A percentile compares a stretch with the other conserved stretches of the same genome.
Evolutionary conservation across 2,797 vertebrate genomes (phyloP).

Genomic region (Coccyzus lansbergi): DNA sequence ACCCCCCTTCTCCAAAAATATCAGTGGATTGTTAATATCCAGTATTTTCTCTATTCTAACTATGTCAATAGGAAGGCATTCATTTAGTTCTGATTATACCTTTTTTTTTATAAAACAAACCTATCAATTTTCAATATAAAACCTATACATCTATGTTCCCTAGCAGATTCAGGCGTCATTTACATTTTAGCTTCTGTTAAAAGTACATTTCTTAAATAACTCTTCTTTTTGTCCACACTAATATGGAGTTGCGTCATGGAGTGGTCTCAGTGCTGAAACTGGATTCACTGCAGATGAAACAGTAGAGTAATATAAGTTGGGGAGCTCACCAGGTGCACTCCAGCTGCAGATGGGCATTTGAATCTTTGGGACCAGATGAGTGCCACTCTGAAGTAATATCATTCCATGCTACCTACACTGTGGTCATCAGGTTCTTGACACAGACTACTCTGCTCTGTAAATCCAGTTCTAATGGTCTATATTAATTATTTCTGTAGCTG

Average conservation of each 20-base stretch:
- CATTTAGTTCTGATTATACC: not conserved
- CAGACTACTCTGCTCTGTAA: not conserved
- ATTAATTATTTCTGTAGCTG: not conserved
- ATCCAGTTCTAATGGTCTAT: not conserved
- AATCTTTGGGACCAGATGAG: not conserved
- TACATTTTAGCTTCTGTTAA: not conserved
- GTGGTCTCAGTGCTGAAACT: not conserved
- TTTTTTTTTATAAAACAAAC: not conserved
- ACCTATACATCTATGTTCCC: not conserved
- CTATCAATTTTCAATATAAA: not conserved
- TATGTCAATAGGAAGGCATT: not conserved
- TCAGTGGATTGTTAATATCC: not conserved
- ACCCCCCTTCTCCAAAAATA: not conserved
- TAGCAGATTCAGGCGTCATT: not conserved
- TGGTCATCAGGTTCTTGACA: not conserved
- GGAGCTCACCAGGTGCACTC: not conserved
- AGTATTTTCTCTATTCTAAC: not conserved
- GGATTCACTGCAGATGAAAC: not conserved
- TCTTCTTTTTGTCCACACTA: not conserved
- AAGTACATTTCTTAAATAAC: not conserved
- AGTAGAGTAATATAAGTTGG: fast-evolving
- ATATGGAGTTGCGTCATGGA: fast-evolving
- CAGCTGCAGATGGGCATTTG: not conserved
- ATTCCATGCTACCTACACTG: fast-evolving
- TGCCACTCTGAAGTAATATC: not conserved